These are phyloP conservation scores for Bufo bufo DNA, from an alignment of 2,113 vertebrate genomes.

Conservation along the genomic window DNA sequence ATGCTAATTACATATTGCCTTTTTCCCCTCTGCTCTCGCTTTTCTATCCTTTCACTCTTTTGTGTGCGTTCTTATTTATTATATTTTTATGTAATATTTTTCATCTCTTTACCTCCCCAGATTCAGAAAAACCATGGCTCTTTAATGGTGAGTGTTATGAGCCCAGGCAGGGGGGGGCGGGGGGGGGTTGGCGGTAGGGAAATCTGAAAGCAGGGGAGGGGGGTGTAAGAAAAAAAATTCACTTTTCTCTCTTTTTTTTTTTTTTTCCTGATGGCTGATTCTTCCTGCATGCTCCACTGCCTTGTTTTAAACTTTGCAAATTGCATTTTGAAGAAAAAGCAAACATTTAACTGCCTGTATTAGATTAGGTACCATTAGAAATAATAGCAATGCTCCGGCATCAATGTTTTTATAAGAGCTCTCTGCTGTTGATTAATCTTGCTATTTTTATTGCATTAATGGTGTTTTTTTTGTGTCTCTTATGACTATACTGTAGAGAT, in stretches of 20 bases:
- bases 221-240: slow-evolving; percentile 74
- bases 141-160: slow-evolving; percentile 99
- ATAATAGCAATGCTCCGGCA: slow-evolving; percentile 98
- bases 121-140: slow-evolving; percentile 95
- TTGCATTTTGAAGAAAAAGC: slow-evolving; percentile 99
- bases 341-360: slow-evolving; percentile 99
- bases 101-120: slow-evolving; percentile 89
- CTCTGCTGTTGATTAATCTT: slow-evolving; percentile 99
- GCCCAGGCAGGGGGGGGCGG: slow-evolving; percentile 71
- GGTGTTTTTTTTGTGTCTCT: slow-evolving; percentile 83
- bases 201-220: slow-evolving; percentile 13
- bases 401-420: slow-evolving; percentile 98
- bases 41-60: slow-evolving; percentile 57
- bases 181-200: not conserved
- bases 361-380: slow-evolving; percentile 99
- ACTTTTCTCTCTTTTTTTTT: slow-evolving; percentile 88
- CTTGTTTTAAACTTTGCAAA: slow-evolving; percentile 99
- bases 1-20: slow-evolving; percentile 99
- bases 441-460: slow-evolving; percentile 99
- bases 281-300: slow-evolving; percentile 90
- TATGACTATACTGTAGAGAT: slow-evolving; percentile 96
- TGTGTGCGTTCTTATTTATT: slow-evolving; percentile 59
- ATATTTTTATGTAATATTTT: slow-evolving; percentile 89
- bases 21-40: slow-evolving; percentile 65
- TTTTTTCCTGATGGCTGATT: slow-evolving; percentile 91